Conservation (phyloP, 2,113 vertebrate species). For the Strigops habroptila region DNA sequence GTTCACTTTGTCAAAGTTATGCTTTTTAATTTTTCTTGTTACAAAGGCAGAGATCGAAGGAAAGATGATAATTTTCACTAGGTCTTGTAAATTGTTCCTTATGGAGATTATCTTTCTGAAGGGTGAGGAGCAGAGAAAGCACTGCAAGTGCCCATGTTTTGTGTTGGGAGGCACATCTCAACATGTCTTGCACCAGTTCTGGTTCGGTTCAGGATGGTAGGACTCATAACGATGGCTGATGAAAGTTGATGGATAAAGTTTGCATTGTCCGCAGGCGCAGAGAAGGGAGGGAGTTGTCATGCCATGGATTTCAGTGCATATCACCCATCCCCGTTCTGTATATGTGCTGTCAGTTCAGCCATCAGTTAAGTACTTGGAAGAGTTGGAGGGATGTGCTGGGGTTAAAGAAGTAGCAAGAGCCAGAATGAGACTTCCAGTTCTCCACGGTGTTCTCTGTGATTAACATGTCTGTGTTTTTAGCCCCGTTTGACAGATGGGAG, state of each 20-base stretch:
- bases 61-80: not conserved
- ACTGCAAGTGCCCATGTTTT: rapidly evolving
- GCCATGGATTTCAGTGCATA: rapidly evolving
- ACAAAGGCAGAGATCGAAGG: not conserved
- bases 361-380: not conserved
- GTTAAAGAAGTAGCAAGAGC: not conserved
- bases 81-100: not conserved
- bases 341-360: no score
- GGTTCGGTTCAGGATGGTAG: not conserved
- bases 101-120: not conserved
- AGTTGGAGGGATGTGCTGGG: not conserved
- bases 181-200: rapidly evolving
- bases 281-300: not conserved
- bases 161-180: not conserved
- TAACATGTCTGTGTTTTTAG: not conserved
- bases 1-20: not conserved
- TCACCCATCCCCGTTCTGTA: rapidly evolving
- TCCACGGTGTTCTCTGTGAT: not conserved
- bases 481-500: not conserved
- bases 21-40: not conserved
- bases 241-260: not conserved
- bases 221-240: rapidly evolving
- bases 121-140: not conserved
- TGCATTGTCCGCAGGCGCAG: rapidly evolving
- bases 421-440: not conserved